Evolutionary conservation across 2,113 vertebrate genomes (phyloP).

Genomic region (Macheiramphus alcinus): DNA sequence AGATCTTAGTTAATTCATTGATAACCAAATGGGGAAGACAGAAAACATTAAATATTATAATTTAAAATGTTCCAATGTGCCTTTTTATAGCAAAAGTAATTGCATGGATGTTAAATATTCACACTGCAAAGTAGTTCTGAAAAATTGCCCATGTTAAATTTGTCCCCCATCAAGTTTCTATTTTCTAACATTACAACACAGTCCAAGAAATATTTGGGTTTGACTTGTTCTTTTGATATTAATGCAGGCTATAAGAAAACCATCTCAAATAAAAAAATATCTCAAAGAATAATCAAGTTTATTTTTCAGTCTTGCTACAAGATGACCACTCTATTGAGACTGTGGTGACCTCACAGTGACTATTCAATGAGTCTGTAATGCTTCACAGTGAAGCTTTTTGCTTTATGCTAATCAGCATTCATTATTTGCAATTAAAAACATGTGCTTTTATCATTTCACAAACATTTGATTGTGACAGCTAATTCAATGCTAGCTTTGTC

Average conservation of each 20-base stretch:
- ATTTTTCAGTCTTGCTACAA: conserved; percentile 59
- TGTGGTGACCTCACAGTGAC: conserved; percentile 55
- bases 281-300: conserved; percentile 51
- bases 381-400: conserved; percentile 60
- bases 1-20: conserved; percentile 13
- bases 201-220: conserved; percentile 29
- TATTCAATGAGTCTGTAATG: conserved; percentile 17
- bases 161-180: conserved; percentile 3
- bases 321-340: conserved; percentile 46
- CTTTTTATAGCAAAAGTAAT: conserved; percentile 53
- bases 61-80: conserved; percentile 27
- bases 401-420: conserved; percentile 60
- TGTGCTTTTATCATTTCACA: conserved; percentile 66
- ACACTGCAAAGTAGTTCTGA: conserved; percentile 23
- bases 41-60: conserved; percentile 36
- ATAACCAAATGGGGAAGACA: conserved; percentile 7
- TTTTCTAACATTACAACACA: conserved; percentile 16
- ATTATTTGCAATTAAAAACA: conserved; percentile 60
- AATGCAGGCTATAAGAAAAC: conserved; percentile 41
- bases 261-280: conserved; percentile 2
- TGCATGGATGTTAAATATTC: conserved; percentile 53
- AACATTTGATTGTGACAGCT: conserved; percentile 67
- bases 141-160: conserved; percentile 43
- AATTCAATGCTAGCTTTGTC: conserved; percentile 67
- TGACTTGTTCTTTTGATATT: conserved; percentile 32